Conservation (phyloP, 2,888 invertebrate species). For the Chamaedrilus cognettii region DNA sequence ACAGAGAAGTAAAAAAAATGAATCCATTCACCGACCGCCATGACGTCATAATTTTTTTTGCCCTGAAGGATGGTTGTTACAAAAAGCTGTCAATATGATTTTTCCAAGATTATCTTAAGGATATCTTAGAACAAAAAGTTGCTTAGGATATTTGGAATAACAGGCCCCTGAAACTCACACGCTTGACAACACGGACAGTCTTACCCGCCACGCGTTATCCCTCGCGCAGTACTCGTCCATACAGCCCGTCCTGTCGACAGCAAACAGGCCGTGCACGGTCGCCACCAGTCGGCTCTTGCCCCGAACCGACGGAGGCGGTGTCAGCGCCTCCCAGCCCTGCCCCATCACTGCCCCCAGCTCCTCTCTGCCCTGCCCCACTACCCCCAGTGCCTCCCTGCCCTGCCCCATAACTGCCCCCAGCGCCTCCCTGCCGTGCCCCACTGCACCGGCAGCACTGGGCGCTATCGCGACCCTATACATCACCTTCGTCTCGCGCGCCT, state of each 20-base stretch:
- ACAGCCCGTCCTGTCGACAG: slow-evolving; percentile 1
- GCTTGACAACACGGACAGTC: no score
- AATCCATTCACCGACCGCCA: no score
- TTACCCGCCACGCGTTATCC: not conserved
- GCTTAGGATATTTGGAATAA: no score
- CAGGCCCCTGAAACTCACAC: no score
- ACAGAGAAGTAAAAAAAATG: no score
- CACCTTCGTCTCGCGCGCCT: slow-evolving; percentile 9
- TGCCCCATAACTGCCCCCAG: no score
- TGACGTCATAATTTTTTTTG: not conserved
- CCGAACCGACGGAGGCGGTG: not conserved
- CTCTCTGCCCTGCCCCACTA: no score
- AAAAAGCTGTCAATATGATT: not conserved
- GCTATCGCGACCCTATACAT: not conserved
- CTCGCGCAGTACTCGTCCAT: not conserved
- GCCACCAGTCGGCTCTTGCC: slow-evolving; percentile 1
- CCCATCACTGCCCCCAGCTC: no score
- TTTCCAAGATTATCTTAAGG: not conserved
- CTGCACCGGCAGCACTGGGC: no score
- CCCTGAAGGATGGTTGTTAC: not conserved
- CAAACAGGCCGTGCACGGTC: not conserved
- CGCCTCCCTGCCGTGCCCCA: no score
- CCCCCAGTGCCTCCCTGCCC: no score
- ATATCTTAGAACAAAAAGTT: no score
- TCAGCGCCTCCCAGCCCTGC: not conserved